These are phyloP conservation scores for Adoxophyes honmai DNA, from an alignment of 1,140 invertebrate genomes.

Conservation along the genomic window DNA sequence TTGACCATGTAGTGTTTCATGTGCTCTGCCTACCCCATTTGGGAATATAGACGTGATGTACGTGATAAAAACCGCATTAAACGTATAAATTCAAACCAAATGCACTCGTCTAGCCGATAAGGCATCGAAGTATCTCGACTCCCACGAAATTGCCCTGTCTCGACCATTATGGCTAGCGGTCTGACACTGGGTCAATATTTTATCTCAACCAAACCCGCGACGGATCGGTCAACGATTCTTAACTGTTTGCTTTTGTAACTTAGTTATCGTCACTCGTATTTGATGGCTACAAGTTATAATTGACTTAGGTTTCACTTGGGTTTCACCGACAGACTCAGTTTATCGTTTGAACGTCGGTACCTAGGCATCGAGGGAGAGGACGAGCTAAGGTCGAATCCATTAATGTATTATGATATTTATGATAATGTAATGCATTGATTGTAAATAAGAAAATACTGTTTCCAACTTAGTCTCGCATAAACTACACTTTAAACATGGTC, in stretches of 20 bases:
- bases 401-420: too few relatives aligned
- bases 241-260: background rate
- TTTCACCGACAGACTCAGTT: conserved; percentile 29
- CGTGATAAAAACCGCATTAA: background rate
- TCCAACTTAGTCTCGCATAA: too few relatives aligned
- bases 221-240: background rate
- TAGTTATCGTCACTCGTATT: background rate
- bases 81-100: background rate
- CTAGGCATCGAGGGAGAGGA: too few relatives aligned
- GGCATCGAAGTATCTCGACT: conserved; percentile 4
- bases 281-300: background rate
- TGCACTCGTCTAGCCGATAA: background rate
- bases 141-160: conserved; percentile 11
- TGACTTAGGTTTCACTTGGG: background rate
- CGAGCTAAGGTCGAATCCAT: too few relatives aligned
- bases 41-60: too few relatives aligned
- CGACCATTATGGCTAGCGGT: background rate
- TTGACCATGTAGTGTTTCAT: too few relatives aligned
- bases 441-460: too few relatives aligned
- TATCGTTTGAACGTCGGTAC: conserved; percentile 17
- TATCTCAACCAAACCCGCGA: conserved; percentile 2
- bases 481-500: too few relatives aligned
- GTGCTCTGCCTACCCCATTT: too few relatives aligned
- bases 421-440: too few relatives aligned
- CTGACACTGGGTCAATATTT: conserved; percentile 9